These are phyloP conservation scores for Pachycephus smyrnensis DNA, from an alignment of 2,888 invertebrate genomes.

Conservation along the genomic window DNA sequence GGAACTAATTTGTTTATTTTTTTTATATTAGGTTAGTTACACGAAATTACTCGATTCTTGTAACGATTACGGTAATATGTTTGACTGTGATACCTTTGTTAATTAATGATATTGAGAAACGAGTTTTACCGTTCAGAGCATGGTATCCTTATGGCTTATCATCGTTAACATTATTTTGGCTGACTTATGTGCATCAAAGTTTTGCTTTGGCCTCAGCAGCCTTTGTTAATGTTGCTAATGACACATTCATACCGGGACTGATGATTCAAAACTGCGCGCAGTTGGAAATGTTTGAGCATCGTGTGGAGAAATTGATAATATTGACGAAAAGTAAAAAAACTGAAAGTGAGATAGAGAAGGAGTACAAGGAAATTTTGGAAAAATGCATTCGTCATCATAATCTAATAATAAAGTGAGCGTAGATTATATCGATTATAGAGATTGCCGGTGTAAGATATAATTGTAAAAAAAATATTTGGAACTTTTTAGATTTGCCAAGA, in stretches of 20 bases:
- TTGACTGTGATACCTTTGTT: not conserved
- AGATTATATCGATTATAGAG: not conserved
- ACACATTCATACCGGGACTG: constrained; percentile 23
- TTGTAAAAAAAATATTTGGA: too few species aligned
- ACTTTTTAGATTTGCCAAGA: constrained; percentile 15
- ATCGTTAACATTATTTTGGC: not conserved
- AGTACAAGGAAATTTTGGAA: not conserved
- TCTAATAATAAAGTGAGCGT: constrained; percentile 22
- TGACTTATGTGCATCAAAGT: constrained; percentile 13
- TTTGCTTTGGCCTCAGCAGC: constrained; percentile 17
- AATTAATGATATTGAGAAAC: not conserved
- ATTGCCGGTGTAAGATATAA: too few species aligned
- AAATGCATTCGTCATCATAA: constrained; percentile 21
- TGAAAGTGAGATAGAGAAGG: not conserved
- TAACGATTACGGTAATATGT: not conserved
- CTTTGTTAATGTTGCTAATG: constrained; percentile 13
- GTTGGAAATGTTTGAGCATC: constrained; percentile 33
- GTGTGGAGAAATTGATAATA: constrained; percentile 22
- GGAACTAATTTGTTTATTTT: not conserved
- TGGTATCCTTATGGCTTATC: constrained; percentile 11
- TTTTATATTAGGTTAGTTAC: not conserved
- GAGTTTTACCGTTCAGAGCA: constrained; percentile 8
- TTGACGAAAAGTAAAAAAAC: not conserved
- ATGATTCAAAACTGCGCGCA: constrained; percentile 30
- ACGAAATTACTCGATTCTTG: not conserved